A percentile compares a stretch with the other conserved stretches of the same genome.
Evolutionary conservation across 2,113 vertebrate species (phyloP).

Genomic region (Macrotus californicus): DNA sequence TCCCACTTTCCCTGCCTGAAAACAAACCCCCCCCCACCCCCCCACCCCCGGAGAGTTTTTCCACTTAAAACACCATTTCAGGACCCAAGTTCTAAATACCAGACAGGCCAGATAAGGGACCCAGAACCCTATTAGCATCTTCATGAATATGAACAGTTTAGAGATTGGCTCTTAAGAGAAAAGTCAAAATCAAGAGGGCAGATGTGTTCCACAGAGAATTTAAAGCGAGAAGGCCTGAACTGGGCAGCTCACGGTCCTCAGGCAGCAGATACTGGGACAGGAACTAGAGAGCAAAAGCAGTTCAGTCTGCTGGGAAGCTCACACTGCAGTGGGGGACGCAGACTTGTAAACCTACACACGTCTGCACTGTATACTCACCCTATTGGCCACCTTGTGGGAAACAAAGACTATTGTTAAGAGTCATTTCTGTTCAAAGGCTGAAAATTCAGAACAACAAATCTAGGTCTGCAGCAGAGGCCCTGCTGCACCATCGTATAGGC

Average conservation of each 20-base stretch:
- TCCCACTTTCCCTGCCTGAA: background rate
- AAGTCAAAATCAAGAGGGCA: background rate
- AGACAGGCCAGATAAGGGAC: background rate
- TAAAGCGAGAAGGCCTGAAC: background rate
- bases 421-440: background rate
- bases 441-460: background rate
- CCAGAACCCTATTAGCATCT: background rate
- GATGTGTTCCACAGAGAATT: background rate
- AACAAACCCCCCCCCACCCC: background rate
- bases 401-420: background rate
- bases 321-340: accelerated
- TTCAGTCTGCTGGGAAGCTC: background rate
- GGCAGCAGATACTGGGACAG: background rate
- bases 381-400: background rate
- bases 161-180: background rate
- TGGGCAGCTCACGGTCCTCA: accelerated
- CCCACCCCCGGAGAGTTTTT: background rate
- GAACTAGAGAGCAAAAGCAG: no score
- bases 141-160: background rate
- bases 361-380: accelerated
- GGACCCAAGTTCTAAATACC: background rate
- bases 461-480: background rate
- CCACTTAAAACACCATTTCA: slow-evolving; percentile 9
- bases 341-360: background rate
- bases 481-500: no score